These are phyloP conservation scores for Isaurus tuberculatus DNA, from an alignment of 92 coral and sea anemone species.

Conservation along the genomic window DNA sequence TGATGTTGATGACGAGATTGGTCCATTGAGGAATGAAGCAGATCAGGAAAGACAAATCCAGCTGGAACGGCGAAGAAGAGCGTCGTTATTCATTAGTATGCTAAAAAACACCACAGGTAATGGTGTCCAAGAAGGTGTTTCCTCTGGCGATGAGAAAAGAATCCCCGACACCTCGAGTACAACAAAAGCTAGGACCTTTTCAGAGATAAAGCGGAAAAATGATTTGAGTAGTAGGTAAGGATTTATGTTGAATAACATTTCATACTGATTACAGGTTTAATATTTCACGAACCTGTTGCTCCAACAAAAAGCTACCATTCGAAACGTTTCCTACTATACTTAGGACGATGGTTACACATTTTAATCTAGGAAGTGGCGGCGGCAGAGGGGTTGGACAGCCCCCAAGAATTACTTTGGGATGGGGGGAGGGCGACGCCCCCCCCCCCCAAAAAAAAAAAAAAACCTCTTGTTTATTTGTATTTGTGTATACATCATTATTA, in stretches of 20 bases:
- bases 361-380: no score
- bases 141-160: neutral
- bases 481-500: no score
- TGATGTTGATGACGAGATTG: slow-evolving; percentile 19
- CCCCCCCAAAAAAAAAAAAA: no score
- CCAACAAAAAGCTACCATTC: no score
- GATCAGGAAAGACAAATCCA: slow-evolving; percentile 89
- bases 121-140: slow-evolving; percentile 42
- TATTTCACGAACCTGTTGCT: no score
- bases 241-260: neutral
- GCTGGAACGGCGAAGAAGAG: slow-evolving; percentile 89
- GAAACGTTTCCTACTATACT: no score
- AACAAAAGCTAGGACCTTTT: slow-evolving; percentile 35
- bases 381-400: no score
- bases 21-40: slow-evolving; percentile 6
- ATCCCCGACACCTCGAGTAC: neutral
- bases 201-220: slow-evolving; percentile 39
- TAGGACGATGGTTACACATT: no score
- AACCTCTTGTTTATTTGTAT: no score
- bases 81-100: slow-evolving; percentile 97
- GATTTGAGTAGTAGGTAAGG: neutral
- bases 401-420: no score
- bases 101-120: slow-evolving; percentile 84
- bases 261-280: neutral
- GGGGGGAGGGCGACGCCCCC: no score